phyloP scores from a whole-genome alignment of 2,113 vertebrate genomes.

The Istiophorus platypterus region DNA sequence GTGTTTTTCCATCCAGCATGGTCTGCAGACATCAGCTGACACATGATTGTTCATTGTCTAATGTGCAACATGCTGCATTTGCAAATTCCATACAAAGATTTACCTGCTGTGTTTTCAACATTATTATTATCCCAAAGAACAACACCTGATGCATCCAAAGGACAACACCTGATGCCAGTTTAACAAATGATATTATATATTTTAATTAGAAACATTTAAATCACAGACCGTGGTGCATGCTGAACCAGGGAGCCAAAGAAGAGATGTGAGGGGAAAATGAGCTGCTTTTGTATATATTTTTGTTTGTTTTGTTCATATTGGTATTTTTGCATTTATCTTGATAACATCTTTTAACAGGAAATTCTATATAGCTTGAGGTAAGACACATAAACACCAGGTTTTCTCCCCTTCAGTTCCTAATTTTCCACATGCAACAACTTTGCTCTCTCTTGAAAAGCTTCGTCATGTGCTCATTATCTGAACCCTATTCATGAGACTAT shows the following conservation, averaged over 20 bases:
- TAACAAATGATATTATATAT: not conserved
- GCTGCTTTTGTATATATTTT: not conserved
- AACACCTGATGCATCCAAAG: not conserved
- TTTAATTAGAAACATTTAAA: not conserved
- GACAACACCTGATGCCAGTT: not conserved
- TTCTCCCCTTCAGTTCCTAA: conserved; percentile 30
- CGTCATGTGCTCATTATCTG: conserved; percentile 69
- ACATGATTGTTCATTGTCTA: not conserved
- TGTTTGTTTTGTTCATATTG: not conserved
- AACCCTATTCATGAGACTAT: conserved; percentile 77
- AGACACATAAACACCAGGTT: conserved; percentile 41
- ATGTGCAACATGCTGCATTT: not conserved
- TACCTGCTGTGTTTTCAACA: not conserved
- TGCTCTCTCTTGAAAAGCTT: conserved; percentile 30
- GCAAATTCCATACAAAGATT: not conserved
- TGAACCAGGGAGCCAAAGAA: not conserved
- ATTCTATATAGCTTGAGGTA: conserved; percentile 25
- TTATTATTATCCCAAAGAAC: not conserved
- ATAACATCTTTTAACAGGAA: conserved; percentile 11
- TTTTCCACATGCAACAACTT: conserved; percentile 48
- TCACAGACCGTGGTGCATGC: not conserved
- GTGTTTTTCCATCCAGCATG: not conserved
- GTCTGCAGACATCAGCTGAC: not conserved
- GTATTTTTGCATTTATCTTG: not conserved
- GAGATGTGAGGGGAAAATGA: not conserved